phyloP scores from a whole-genome alignment of 1,140 invertebrate genomes.

The Calliphora vicina region DNA sequence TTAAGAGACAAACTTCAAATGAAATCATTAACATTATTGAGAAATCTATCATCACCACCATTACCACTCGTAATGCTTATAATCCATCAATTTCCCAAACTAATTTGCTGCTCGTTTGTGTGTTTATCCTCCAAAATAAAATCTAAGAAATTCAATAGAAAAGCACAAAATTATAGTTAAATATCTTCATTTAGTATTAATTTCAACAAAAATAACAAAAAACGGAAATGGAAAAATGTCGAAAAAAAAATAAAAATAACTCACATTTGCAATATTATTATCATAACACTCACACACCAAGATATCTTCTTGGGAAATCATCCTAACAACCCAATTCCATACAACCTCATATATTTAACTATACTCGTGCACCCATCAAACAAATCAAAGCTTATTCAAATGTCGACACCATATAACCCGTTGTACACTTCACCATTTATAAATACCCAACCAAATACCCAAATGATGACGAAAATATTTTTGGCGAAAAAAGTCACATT shows the following conservation, averaged over 20 bases:
- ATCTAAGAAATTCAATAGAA: not conserved
- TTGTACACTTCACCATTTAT: not conserved
- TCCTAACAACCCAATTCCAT: not conserved
- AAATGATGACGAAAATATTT: constrained; percentile 8
- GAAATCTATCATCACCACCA: not conserved
- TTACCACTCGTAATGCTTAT: not conserved
- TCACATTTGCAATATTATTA: too few species aligned
- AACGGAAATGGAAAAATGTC: not conserved
- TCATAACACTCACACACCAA: not conserved
- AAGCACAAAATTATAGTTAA: not conserved
- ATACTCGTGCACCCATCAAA: not conserved
- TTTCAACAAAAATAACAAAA: not conserved
- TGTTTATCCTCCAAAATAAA: not conserved
- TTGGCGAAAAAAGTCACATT: constrained; percentile 5
- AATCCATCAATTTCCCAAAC: not conserved
- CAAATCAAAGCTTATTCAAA: constrained; percentile 32
- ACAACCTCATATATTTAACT: not conserved
- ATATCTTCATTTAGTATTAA: constrained; percentile 7
- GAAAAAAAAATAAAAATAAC: not conserved
- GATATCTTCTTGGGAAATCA: not conserved
- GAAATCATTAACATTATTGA: not conserved
- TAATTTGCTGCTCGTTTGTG: too few species aligned
- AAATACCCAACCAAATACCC: not conserved
- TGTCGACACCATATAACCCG: constrained; percentile 14
- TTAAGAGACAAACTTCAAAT: not conserved